Evolutionary conservation across 1,140 invertebrate genomes (phyloP).

Genomic region (Sminthurinus signatus): DNA sequence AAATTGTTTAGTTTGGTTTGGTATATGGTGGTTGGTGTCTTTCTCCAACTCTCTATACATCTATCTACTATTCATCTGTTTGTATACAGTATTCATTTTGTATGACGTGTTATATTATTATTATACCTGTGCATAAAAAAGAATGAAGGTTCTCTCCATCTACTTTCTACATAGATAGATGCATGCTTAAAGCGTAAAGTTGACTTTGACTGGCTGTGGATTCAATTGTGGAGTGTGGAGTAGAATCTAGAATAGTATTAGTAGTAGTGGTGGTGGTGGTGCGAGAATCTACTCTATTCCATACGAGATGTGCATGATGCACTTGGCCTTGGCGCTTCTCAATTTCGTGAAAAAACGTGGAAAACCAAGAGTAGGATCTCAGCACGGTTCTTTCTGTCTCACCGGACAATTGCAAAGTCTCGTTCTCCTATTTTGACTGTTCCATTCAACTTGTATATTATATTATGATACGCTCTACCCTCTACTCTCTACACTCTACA

Average conservation of each 20-base stretch:
- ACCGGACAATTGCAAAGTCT: constrained; percentile 10
- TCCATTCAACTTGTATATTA: too few species aligned
- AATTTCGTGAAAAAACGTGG: constrained; percentile 27
- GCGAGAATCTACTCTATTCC: background rate
- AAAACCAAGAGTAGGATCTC: constrained; percentile 8
- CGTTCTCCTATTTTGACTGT: too few species aligned
- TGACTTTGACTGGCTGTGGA: background rate
- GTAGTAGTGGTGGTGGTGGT: background rate
- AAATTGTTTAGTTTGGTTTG: too few species aligned
- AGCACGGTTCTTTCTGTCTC: constrained; percentile 13
- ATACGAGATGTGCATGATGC: constrained; percentile 24
- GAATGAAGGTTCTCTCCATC: background rate
- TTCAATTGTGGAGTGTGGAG: background rate
- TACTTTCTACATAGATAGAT: background rate
- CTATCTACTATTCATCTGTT: too few species aligned
- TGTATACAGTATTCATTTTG: background rate
- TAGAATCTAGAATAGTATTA: too few species aligned
- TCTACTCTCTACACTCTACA: background rate
- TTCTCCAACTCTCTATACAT: too few species aligned
- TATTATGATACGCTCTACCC: too few species aligned
- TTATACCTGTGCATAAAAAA: background rate
- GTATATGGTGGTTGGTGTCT: too few species aligned
- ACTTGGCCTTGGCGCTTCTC: constrained; percentile 26
- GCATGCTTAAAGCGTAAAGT: background rate
- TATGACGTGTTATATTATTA: background rate